Conservation (phyloP, 2,113 vertebrate genomes). For the Ailurus styani region DNA sequence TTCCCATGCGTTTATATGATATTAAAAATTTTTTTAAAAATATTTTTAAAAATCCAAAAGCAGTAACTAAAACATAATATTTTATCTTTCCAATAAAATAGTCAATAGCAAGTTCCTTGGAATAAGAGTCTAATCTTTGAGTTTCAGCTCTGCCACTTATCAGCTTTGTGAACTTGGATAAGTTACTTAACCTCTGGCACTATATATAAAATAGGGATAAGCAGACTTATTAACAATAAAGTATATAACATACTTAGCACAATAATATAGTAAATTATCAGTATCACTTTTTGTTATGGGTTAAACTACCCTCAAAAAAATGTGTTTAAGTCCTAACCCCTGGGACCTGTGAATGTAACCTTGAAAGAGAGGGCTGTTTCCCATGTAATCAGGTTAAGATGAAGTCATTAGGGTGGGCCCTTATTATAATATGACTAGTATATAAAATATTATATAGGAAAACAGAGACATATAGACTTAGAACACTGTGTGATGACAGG, state of each 20-base stretch:
- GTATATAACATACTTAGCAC: background rate
- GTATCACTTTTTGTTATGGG: background rate
- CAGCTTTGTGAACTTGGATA: background rate
- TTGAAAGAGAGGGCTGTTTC: background rate
- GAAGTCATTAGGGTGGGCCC: background rate
- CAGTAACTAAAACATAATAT: background rate
- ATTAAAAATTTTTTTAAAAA: background rate
- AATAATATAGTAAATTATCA: background rate
- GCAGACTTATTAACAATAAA: background rate
- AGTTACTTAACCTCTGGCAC: background rate
- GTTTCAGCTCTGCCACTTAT: background rate
- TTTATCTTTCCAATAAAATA: conserved; percentile 13
- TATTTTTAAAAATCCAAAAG: background rate
- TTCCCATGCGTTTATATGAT: background rate
- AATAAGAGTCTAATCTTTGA: background rate
- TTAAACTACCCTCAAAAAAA: background rate
- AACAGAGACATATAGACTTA: background rate
- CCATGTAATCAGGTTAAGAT: background rate
- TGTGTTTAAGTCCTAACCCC: background rate
- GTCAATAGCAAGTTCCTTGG: background rate
- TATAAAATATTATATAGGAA: background rate
- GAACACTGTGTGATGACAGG: background rate
- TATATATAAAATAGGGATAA: background rate
- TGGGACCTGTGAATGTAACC: background rate
- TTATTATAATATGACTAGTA: background rate